These are phyloP conservation scores for Solenopsis invicta DNA, from an alignment of 1,140 invertebrate genomes.

Conservation along the genomic window DNA sequence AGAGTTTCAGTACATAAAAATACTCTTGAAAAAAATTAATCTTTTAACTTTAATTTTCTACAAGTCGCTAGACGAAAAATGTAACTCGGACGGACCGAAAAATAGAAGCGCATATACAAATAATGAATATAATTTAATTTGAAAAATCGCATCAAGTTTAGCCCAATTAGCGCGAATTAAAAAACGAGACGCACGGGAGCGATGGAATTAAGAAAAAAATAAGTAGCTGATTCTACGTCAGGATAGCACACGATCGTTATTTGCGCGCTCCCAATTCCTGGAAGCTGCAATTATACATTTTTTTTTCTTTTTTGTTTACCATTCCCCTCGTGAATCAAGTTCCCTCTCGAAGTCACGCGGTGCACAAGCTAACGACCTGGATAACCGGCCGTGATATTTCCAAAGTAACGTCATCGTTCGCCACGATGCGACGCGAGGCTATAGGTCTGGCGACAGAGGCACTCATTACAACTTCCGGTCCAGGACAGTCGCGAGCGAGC, in stretches of 20 bases:
- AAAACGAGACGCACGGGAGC: neutral
- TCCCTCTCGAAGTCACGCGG: slow-evolving; percentile 71
- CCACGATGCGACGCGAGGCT: slow-evolving; percentile 74
- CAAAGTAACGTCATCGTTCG: slow-evolving; percentile 82
- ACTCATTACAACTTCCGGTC: slow-evolving; percentile 84
- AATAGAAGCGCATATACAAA: too few species aligned
- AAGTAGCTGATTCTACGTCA: slow-evolving; percentile 1
- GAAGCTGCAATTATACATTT: slow-evolving; percentile 60
- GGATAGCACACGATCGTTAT: slow-evolving; percentile 24
- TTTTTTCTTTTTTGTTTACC: slow-evolving; percentile 20
- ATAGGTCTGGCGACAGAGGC: slow-evolving; percentile 80
- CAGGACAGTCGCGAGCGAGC: slow-evolving; percentile 67
- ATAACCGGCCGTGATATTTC: slow-evolving; percentile 78
- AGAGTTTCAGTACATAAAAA: neutral
- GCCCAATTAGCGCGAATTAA: neutral
- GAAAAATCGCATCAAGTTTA: neutral
- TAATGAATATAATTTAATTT: neutral
- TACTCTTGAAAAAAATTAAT: neutral
- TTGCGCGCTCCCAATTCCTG: slow-evolving; percentile 40
- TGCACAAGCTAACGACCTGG: slow-evolving; percentile 77
- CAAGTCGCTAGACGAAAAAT: neutral
- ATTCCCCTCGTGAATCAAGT: slow-evolving; percentile 38
- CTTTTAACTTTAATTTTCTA: neutral
- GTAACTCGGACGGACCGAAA: neutral
- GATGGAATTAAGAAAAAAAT: neutral